Evolutionary conservation across 2,888 invertebrate species (phyloP).

Genomic region (Pachliopta kotzebuea): DNA sequence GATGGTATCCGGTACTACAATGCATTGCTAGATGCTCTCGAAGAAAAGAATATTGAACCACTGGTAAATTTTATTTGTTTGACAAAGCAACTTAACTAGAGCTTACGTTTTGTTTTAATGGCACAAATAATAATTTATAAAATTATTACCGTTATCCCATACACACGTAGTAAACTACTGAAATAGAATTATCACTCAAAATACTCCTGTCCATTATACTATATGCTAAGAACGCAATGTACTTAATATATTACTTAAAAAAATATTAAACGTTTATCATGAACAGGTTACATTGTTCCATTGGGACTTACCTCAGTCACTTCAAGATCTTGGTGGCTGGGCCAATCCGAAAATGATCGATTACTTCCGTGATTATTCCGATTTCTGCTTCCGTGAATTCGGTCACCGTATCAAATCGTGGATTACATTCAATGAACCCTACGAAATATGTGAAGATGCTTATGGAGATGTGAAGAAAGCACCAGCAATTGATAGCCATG

Average conservation of each 20-base stretch:
- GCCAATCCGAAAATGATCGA: slow-evolving; percentile 75
- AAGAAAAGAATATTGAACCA: slow-evolving; percentile 82
- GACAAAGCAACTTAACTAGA: background rate
- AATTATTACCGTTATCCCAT: no score
- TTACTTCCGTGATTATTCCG: slow-evolving; percentile 79
- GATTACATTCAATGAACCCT: slow-evolving; percentile 87
- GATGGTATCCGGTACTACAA: slow-evolving; percentile 85
- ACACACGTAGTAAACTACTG: no score
- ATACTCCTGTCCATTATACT: no score
- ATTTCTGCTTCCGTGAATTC: slow-evolving; percentile 76
- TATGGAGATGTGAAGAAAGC: slow-evolving; percentile 77
- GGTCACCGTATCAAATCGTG: slow-evolving; percentile 82
- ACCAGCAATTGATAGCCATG: slow-evolving; percentile 77
- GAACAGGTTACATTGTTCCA: slow-evolving; percentile 83
- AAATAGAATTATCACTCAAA: no score
- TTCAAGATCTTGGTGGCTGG: slow-evolving; percentile 80
- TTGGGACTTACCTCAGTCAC: slow-evolving; percentile 83
- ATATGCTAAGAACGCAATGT: no score
- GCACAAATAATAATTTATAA: no score
- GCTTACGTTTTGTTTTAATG: no score
- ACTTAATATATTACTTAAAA: background rate
- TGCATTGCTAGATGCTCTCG: slow-evolving; percentile 82
- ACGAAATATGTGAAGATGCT: slow-evolving; percentile 75
- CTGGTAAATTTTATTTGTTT: slow-evolving; percentile 51
- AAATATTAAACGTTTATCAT: background rate